Base-by-base conservation (phyloP, 2,888 invertebrate species). In the Eupithecia pulchellata region DNA sequence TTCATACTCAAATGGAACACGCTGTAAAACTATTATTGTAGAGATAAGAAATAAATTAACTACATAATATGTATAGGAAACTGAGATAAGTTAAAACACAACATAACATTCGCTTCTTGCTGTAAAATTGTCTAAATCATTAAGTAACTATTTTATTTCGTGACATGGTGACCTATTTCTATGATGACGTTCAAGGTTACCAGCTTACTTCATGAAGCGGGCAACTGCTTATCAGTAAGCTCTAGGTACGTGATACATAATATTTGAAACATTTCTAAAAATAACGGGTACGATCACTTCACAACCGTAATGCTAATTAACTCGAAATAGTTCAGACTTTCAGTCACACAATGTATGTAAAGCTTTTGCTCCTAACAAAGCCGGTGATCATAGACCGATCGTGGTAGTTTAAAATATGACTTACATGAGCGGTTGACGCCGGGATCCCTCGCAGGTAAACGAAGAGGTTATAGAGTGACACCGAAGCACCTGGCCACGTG, bases 401-500 rank as follows among this genome's bases (percentile, higher is more conserved):
- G 20, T 27, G 29, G 52, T 32, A 27, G 36, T 52, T 47, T 25
- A 55, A 63, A 32, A 30, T 11, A 29, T 17, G 20, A 75, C 77
- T 74, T 66, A 77, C 77, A 39, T 72, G 73, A 4, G 58, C 25
- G 47, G 64, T 36, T 52, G 17, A 47, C 34, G 36, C 52, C 25
- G 29, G 60, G 32, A 36, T 57, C 42, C 29, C 27, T 58, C 55
- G 34, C 61, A 64, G 75, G 72, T 73, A 81, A 68, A 81, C 52
- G 52, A 25, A 77, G 81, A 88, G 88, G 88, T 88, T 88, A 88
- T 84, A 71, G 25, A 87, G 82, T 84, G 82, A 79, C 81, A 83
- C 81, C 80, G 84, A 83, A 82, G 84, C 87, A 86, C 86, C 76
- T 75, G 81, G 89, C 91, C 92, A 92, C 92, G 92, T 92, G 91